Conservation (phyloP, 2,888 invertebrate genomes). For the Bursaphelenchus okinawaensis region DNA sequence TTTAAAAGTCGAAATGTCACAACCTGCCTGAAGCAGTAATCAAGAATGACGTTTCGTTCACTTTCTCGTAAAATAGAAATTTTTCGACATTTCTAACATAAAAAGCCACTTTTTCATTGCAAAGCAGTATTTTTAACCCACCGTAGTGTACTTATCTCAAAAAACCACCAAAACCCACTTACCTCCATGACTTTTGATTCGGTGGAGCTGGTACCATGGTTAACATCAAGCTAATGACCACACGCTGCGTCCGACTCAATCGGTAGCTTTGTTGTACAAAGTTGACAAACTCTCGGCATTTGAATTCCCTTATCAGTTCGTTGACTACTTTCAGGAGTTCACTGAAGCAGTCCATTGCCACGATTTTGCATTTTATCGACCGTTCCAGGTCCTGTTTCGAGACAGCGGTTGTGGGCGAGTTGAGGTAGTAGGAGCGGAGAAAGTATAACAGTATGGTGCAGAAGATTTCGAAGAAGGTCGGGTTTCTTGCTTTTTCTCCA, state of each 20-base stretch:
- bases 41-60: no score
- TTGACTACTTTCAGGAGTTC: conserved; percentile 47
- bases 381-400: conserved; percentile 43
- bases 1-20: no score
- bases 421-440: conserved; percentile 73
- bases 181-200: conserved; percentile 11
- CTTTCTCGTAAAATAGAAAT: no score
- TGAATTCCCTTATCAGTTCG: conserved; percentile 43
- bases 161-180: conserved; percentile 18
- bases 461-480: conserved; percentile 30
- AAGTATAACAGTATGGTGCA: conserved; percentile 65
- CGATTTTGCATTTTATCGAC: conserved; percentile 56
- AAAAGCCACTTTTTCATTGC: no score
- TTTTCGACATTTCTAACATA: no score
- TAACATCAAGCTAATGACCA: conserved; percentile 73
- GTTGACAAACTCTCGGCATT: conserved; percentile 65
- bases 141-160: no score
- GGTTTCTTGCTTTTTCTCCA: conserved; percentile 6
- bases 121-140: no score
- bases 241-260: conserved; percentile 71
- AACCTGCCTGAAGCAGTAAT: no score
- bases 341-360: conserved; percentile 50
- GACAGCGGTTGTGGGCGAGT: conserved; percentile 64
- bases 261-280: conserved; percentile 47
- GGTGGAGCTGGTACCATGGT: conserved; percentile 63